Evolutionary conservation across 2,113 vertebrate genomes (phyloP), one percentile per base, ranked within the genome.

Genomic region (Psittacula cyanocephala): DNA sequence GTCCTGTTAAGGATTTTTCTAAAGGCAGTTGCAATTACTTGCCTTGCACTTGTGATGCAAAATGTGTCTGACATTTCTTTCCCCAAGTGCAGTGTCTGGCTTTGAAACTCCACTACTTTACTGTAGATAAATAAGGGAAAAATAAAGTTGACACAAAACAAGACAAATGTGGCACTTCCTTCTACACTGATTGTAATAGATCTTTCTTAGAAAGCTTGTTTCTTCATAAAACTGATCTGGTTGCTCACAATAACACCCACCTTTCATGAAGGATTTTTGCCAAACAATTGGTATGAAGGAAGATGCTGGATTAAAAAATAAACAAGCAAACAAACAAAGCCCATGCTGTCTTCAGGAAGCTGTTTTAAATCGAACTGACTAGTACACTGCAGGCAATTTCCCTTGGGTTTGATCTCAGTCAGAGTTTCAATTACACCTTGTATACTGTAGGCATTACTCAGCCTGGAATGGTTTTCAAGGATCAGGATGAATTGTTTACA

Each of bases 1-100:
- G 92, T 93, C 91, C 68, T 93, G 77, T 25, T 84, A 77, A 77
- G 63, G 80, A 89, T 85, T 96, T 91, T 91, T 95, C 88, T 88
- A 31, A 86, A 91, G 60, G 49, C 52, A 49, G 43, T 87, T 91
- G 33, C 63, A 90, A 68, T 80, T 82, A 59, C 80, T 90, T 74
- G 69, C 29, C 59, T 89, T 91, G 49, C 44, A 90, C 89, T 83
- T 79, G 33, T 95, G 83, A 93, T 93, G 64, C 41, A 95, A 95
- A 96, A 80, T 85, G 52, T 47, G 17, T 49, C 75, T 91, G 94
- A 85, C 68, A 81, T 97, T 86, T 83, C 35, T 86, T 71, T 92
- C 47, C 71, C 68, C 17, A 55, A 81, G 62, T 95, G 70, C 70
- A 71, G 9, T 29, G 47, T 49, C 76, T 93, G 93, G 19, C 65